These are phyloP conservation scores for Drosophila orosa DNA, from an alignment of 1,140 invertebrate species.

Conservation along the genomic window DNA sequence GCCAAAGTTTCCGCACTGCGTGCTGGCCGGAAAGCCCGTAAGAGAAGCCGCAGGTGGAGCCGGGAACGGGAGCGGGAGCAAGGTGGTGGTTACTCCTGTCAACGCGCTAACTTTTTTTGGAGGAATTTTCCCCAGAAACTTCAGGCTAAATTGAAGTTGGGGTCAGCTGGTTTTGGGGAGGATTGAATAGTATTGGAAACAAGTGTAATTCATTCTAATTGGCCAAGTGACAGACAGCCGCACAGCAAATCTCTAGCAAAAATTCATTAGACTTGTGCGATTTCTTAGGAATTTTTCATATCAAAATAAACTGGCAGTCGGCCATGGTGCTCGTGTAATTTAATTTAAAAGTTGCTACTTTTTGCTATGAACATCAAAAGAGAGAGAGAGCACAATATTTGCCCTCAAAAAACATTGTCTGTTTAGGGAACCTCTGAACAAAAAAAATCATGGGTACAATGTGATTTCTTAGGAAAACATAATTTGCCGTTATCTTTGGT, in stretches of 20 bases:
- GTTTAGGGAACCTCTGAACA: neutral
- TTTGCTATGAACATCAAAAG: neutral
- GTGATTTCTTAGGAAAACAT: neutral
- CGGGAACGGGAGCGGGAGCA: neutral
- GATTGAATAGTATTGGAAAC: constrained; percentile 36
- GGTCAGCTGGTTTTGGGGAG: constrained; percentile 51
- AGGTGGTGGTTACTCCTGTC: constrained; percentile 32
- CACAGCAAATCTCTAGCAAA: neutral
- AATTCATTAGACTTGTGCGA: constrained; percentile 1
- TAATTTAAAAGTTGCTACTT: constrained; percentile 5
- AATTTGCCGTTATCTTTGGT: neutral
- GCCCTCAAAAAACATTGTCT: neutral
- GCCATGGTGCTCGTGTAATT: neutral
- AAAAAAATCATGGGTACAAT: neutral
- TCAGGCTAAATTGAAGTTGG: constrained; percentile 33
- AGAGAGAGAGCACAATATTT: neutral
- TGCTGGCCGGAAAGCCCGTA: constrained; percentile 48
- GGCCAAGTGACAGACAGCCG: neutral
- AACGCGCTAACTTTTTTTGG: constrained; percentile 49
- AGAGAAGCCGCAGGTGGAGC: constrained; percentile 15
- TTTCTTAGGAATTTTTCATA: constrained; percentile 6
- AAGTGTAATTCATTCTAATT: neutral
- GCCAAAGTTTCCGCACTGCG: constrained; percentile 67
- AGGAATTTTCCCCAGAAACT: constrained; percentile 35
- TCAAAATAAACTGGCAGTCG: constrained; percentile 9